Evolutionary conservation across 2,113 vertebrate genomes (phyloP), one percentile per base, ranked within the genome.

Genomic region (Callithrix jacchus): DNA sequence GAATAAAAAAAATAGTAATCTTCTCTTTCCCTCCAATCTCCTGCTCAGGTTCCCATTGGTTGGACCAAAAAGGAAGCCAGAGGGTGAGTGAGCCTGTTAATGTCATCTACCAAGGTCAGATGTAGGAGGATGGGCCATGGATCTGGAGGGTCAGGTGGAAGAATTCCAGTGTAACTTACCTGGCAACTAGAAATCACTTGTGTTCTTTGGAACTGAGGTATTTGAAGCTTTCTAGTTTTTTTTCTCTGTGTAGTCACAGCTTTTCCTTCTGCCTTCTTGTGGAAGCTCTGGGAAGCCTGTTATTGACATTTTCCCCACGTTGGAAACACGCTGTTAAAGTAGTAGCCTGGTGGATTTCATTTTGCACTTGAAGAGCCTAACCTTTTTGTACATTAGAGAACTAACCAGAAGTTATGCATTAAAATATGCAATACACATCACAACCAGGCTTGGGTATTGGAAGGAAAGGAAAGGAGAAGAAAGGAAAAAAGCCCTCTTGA

Each of bases 351-450:
- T 70, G 70, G 61, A 79, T 93, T 98, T 93, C 87, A 95, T 97
- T 97, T 98, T 95, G 40, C 42, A 64, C 42, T 94, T 96, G 71
- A 88, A 97, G 56, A 76, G 4, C 5, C 49, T 79, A 32, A 82
- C 1, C 1, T 91, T 21, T 97, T 76, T 76, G n/a, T 80, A 5
- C 49, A 70, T 81, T 91, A 94, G 77, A 45, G 40, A 97, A 81
- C 84, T 90, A 94, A 71, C 40, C 82, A 40, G 84, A 74, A 70
- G 58, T 89, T 95, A 95, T 87, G 42, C 47, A 76, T 84, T 96
- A 81, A 96, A 96, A 97, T 89, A 90, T 37, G 71, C 61, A 89
- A 96, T 58, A 9, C 17, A 76, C 94, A 96, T 94, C 12, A 91
- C 79, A 98, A 74, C 1, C 83, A 97, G 76, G 0, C 20, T 56